Evolutionary conservation across 2,888 invertebrate species (phyloP), one percentile per base, ranked within the genome.

Genomic region (Helleia helle): DNA sequence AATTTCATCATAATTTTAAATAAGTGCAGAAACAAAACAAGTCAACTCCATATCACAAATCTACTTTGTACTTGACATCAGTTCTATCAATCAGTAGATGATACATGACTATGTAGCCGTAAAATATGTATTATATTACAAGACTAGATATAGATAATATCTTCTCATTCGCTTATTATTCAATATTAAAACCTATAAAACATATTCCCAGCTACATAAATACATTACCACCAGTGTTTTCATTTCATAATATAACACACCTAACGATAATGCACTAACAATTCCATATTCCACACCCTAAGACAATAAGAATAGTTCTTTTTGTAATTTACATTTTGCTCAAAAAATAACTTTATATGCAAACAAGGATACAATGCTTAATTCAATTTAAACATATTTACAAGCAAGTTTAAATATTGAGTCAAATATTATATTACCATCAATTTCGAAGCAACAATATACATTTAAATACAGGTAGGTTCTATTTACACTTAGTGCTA

Each of bases 271-370:
- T 15, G 8, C 14, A 15, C 14, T 18, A 69, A 66, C 69, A 77
- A 75, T 74, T 74, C 69, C 72, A 75, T 70, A 70, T 69, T 76
- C 70, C 56, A 67, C 48, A 62, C 57, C 52, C 56, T 59, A 52
- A 42, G 18, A 34, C 18, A 34, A 12, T 34, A 34, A 34, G 18
- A 34, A 22, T 18, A 11, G 31, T 22, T 34, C n/a, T 22, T 34
- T 34, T 34, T 34, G 17, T 34, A 34, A 22, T 34, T 34, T 34
- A 34, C 22, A 34, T 12, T 34, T 34, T 29, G 18, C 18, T 34
- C 22, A 34, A 34, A 34, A 34, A 34, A 34, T 18, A 18, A 34
- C 18, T 34, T 22, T 34, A 34, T 34, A 34, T 22, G 34, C 34
- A 34, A 34, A 34, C 22, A 34, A 8, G 34, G 34, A n/a, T 34